phyloP scores from a whole-genome alignment of 2,888 invertebrate genomes.

The Drosophila sordidapex region DNA sequence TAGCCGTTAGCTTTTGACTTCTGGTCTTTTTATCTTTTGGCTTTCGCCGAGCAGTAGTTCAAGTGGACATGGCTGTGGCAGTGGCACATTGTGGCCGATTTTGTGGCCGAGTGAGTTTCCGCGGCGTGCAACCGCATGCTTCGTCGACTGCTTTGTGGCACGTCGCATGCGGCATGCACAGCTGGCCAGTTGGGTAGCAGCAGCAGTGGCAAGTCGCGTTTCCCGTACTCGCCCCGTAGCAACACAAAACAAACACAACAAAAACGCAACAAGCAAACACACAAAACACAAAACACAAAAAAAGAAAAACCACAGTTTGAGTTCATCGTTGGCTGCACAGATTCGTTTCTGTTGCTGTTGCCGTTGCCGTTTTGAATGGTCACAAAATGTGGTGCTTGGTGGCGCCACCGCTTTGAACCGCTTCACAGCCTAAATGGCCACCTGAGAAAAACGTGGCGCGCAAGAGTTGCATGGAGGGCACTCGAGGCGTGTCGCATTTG shows the following conservation, averaged over 20 bases:
- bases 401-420: slow-evolving; percentile 3
- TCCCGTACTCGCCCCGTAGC: slow-evolving; percentile 49
- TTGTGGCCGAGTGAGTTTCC: slow-evolving; percentile 64
- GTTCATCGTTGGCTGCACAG: slow-evolving; percentile 51
- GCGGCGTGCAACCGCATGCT: slow-evolving; percentile 55
- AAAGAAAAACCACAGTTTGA: slow-evolving; percentile 24
- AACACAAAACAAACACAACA: slow-evolving; percentile 13
- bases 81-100: slow-evolving; percentile 60
- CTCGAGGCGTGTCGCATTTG: slow-evolving; percentile 66
- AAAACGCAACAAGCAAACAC: neutral
- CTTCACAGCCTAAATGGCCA: slow-evolving; percentile 45
- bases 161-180: slow-evolving; percentile 49
- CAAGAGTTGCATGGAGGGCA: slow-evolving; percentile 47
- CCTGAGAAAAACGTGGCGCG: slow-evolving; percentile 41
- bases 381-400: slow-evolving; percentile 18
- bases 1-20: slow-evolving; percentile 22
- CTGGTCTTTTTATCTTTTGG: slow-evolving; percentile 25
- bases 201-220: slow-evolving; percentile 33
- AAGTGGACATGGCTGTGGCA: slow-evolving; percentile 37
- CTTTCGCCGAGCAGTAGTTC: slow-evolving; percentile 19
- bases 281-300: neutral
- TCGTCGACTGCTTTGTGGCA: slow-evolving; percentile 58
- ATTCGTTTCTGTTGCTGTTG: slow-evolving; percentile 38
- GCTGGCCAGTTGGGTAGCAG: slow-evolving; percentile 45
- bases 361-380: slow-evolving; percentile 30